Evolutionary conservation across 2,113 vertebrate genomes (phyloP).

Genomic region (Leucopsar rothschildi): DNA sequence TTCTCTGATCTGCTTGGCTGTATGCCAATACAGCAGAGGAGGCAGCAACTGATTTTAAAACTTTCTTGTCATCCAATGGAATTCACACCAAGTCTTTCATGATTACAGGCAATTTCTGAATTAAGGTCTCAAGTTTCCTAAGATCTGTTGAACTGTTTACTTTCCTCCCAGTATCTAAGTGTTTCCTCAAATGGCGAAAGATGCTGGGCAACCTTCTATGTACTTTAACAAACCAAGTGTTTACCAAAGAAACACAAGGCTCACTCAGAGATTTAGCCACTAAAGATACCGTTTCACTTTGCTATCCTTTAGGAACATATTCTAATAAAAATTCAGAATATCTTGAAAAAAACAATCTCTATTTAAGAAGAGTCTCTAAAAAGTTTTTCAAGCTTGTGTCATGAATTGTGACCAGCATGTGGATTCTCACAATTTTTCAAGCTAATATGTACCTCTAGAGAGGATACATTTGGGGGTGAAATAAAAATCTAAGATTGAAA

Average conservation of each 20-base stretch:
- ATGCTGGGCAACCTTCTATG: not conserved
- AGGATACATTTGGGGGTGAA: not conserved
- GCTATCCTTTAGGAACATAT: not conserved
- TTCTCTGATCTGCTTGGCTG: not conserved
- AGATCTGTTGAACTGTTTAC: not conserved
- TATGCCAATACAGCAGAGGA: not conserved
- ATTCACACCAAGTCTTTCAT: not conserved
- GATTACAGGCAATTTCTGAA: not conserved
- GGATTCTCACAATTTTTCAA: not conserved
- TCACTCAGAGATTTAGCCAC: not conserved
- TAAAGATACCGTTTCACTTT: not conserved
- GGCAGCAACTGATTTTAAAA: not conserved
- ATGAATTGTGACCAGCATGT: not conserved
- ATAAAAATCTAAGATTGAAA: constrained; percentile 31
- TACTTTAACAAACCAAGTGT: not conserved
- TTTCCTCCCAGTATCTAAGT: not conserved
- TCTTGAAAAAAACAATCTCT: not conserved
- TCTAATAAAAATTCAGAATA: not conserved
- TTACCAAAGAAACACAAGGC: not conserved
- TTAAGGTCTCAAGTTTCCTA: not conserved
- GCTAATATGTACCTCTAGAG: not conserved
- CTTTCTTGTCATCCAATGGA: not conserved
- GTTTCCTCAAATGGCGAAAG: not conserved
- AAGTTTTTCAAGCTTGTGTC: not conserved
- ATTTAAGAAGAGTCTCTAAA: not conserved